Percentiles rank a stretch among this genome's conserved stretches.
These are phyloP conservation scores for Semotilus atromaculatus DNA, from an alignment of 2,797 vertebrate species.

Conservation along the genomic window DNA sequence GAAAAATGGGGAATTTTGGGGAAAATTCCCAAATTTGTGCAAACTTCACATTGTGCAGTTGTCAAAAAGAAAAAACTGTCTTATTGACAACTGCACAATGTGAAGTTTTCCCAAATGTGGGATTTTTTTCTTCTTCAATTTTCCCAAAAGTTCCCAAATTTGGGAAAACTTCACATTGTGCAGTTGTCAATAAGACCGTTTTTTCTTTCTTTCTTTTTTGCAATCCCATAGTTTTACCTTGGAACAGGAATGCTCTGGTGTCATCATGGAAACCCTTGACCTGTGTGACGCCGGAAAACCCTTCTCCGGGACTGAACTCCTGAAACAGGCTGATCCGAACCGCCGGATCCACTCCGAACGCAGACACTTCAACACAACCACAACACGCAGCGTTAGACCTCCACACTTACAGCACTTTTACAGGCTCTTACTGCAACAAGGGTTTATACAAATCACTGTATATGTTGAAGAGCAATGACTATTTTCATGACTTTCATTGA, in stretches of 20 bases:
- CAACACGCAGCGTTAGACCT: slow-evolving; percentile 22
- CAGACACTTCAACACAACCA: slow-evolving; percentile 77
- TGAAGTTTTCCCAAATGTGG: not conserved
- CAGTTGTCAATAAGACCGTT: too few relatives aligned
- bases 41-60: too few relatives aligned
- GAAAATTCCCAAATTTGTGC: too few relatives aligned
- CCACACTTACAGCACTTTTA: not conserved
- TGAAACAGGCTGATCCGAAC: slow-evolving; percentile 91
- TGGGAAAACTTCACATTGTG: not conserved
- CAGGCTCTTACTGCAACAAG: not conserved
- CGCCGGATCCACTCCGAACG: slow-evolving; percentile 94
- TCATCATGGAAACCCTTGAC: slow-evolving; percentile 95
- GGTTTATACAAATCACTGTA: not conserved
- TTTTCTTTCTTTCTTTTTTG: too few relatives aligned
- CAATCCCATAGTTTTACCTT: slow-evolving; percentile 81
- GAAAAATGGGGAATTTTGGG: too few relatives aligned
- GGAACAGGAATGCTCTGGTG: slow-evolving; percentile 94
- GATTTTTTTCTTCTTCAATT: too few relatives aligned
- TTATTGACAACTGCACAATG: too few relatives aligned
- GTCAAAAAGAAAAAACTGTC: too few relatives aligned
- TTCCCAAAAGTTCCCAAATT: not conserved
- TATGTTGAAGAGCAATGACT: not conserved
- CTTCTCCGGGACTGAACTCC: slow-evolving; percentile 86
- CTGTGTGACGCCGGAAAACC: slow-evolving; percentile 89
- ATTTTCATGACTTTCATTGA: not conserved